Base-by-base conservation (phyloP, 1,140 invertebrate genomes). In the Belonocnema kinseyi region DNA sequence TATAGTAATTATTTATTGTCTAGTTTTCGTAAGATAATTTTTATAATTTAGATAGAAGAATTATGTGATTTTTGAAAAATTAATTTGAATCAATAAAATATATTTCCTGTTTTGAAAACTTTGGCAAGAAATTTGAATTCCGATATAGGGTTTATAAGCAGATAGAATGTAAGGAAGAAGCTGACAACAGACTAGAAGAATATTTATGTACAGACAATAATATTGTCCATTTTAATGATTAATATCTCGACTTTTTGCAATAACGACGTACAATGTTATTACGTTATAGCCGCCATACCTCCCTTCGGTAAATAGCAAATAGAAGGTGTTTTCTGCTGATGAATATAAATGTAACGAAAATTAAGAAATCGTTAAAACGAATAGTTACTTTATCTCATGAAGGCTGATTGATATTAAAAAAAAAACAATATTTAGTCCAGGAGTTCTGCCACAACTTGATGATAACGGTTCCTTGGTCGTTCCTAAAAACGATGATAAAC, bases 151-250 rank as follows among this genome's bases (percentile, higher is more conserved):
- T 61, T n/a, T n/a, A 76, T 21, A 2, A 70, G 66, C 50, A 1
- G 7, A 58, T 17, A 46, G 8, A 46, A 46, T 46, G 40, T 46
- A 46, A 46, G 7, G 40, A 7, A 14, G 74, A 71, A 46, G 50
- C 40, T 51, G 73, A 70, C 26, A 8, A 74, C 17, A 50, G 26
- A 56, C 16, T 50, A 53, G 50, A 76, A 58, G 77, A 66, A 77
- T 72, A n/a, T 80, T 81, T 71, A 82, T 52, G 77, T 77, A 84
- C 82, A 83, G 85, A 86, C 85, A 86, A 86, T 86, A 86, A 86
- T 79, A 79, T 83, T 72, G 75, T 75, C 78, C 77, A 66, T 66
- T 66, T 66, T 66, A 4, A 77, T 81, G 33, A 40, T 50, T 80
- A 80, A 58, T 73, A 82, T 73, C 40, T 82, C 70, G 71, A 72